Conservation (phyloP, 2,888 invertebrate species). For the Stenoptilia bipunctidactyla region DNA sequence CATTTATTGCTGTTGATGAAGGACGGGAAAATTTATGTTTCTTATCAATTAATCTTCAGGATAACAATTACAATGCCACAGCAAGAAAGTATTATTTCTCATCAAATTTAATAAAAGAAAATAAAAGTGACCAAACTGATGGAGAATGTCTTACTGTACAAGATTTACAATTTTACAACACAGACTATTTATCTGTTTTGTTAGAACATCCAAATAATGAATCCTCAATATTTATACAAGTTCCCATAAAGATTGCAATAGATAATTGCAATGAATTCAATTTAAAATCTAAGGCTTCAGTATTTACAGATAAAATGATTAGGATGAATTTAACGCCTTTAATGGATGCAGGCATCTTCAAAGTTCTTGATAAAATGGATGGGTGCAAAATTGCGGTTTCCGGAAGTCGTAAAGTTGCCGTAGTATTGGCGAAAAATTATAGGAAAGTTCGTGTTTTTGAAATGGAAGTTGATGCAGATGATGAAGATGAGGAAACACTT, state of each 20-base stretch:
- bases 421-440: slow-evolving; percentile 83
- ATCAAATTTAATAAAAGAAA: slow-evolving; percentile 43
- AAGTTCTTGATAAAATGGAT: slow-evolving; percentile 76
- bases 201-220: slow-evolving; percentile 66
- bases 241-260: slow-evolving; percentile 56
- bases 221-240: slow-evolving; percentile 56
- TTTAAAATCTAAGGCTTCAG: slow-evolving; percentile 43
- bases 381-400: slow-evolving; percentile 84
- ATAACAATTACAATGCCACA: slow-evolving; percentile 44
- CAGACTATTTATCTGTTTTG: slow-evolving; percentile 79
- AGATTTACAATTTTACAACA: slow-evolving; percentile 83
- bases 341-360: slow-evolving; percentile 63
- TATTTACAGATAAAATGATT: slow-evolving; percentile 52
- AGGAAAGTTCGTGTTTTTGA: slow-evolving; percentile 89
- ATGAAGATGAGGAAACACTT: slow-evolving; percentile 80
- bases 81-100: slow-evolving; percentile 69
- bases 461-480: slow-evolving; percentile 94
- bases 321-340: slow-evolving; percentile 67
- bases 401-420: slow-evolving; percentile 85
- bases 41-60: slow-evolving; percentile 56
- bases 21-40: slow-evolving; percentile 59
- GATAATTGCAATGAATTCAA: slow-evolving; percentile 49
- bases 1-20: slow-evolving; percentile 49
- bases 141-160: slow-evolving; percentile 60
- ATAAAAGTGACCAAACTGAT: slow-evolving; percentile 24